These are phyloP conservation scores for Raja brachyura DNA, from an alignment of 2,113 vertebrate genomes.

Conservation along the genomic window DNA sequence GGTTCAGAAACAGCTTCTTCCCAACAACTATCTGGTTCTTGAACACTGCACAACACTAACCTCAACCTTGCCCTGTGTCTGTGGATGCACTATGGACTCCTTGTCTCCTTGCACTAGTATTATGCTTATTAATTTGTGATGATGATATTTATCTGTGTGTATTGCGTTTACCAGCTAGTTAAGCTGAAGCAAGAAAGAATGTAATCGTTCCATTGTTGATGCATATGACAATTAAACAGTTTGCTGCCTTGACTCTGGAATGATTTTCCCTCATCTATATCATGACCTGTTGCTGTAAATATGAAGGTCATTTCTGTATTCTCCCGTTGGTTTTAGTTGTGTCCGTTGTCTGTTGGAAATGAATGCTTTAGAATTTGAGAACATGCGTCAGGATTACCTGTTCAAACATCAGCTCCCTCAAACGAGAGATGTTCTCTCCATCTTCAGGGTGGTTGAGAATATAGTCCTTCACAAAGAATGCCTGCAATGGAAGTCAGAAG, in stretches of 20 bases:
- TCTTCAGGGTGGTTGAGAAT: constrained; percentile 92
- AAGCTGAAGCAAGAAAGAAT: too few species aligned
- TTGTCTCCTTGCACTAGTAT: too few species aligned
- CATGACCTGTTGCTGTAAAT: background rate
- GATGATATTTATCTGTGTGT: too few species aligned
- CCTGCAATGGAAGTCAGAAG: constrained; percentile 55
- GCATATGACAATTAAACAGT: too few species aligned
- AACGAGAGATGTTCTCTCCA: constrained; percentile 87
- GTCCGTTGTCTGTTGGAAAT: background rate
- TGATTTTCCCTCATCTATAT: background rate
- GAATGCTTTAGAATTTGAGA: background rate
- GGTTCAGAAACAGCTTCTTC: too few species aligned
- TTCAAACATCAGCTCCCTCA: constrained; percentile 94
- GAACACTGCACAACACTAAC: too few species aligned
- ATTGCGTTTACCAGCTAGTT: too few species aligned
- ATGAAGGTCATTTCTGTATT: background rate
- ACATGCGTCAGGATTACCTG: constrained; percentile 65
- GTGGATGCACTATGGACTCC: too few species aligned
- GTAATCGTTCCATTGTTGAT: too few species aligned
- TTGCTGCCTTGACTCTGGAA: background rate
- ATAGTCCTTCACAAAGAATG: constrained; percentile 95
- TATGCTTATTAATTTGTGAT: too few species aligned
- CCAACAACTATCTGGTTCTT: too few species aligned
- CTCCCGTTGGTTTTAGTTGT: background rate
- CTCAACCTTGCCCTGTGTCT: too few species aligned